Percentiles rank a stretch among this genome's conserved stretches.
Evolutionary conservation across 2,888 invertebrate species (phyloP).

Genomic region (Nomada lathburiana): DNA sequence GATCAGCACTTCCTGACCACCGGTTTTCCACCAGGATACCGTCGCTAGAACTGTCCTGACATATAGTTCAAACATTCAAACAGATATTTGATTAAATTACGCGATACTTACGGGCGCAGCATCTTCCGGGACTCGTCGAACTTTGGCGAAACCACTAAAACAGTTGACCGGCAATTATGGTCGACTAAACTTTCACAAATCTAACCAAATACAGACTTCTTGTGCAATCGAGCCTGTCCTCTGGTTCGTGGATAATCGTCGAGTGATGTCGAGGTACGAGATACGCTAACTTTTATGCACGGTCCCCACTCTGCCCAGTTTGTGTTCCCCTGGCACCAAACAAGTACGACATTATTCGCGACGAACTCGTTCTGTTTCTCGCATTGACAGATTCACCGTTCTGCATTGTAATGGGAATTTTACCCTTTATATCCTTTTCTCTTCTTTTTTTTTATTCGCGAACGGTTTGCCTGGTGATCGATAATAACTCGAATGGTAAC

Average conservation of each 20-base stretch:
- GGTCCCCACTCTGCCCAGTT: conserved; percentile 54
- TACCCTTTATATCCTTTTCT: not conserved
- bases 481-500: too few relatives aligned
- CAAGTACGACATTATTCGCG: conserved; percentile 27
- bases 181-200: conserved; percentile 49
- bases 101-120: conserved; percentile 63
- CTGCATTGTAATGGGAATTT: conserved; percentile 21
- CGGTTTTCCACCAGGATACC: not conserved
- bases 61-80: not conserved
- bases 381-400: conserved; percentile 6
- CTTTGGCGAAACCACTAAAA: conserved; percentile 9
- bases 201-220: not conserved
- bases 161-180: conserved; percentile 24
- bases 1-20: too few relatives aligned
- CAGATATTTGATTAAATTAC: not conserved
- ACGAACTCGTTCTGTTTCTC: not conserved
- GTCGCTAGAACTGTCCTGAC: not conserved
- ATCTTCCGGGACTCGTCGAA: conserved; percentile 26
- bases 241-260: conserved; percentile 25
- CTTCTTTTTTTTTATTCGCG: too few relatives aligned
- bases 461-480: too few relatives aligned
- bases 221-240: conserved; percentile 2
- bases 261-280: conserved; percentile 51
- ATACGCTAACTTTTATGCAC: conserved; percentile 65
- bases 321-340: conserved; percentile 33